phyloP scores from a whole-genome alignment of 2,888 invertebrate species.

The Perithous albicinctus region DNA sequence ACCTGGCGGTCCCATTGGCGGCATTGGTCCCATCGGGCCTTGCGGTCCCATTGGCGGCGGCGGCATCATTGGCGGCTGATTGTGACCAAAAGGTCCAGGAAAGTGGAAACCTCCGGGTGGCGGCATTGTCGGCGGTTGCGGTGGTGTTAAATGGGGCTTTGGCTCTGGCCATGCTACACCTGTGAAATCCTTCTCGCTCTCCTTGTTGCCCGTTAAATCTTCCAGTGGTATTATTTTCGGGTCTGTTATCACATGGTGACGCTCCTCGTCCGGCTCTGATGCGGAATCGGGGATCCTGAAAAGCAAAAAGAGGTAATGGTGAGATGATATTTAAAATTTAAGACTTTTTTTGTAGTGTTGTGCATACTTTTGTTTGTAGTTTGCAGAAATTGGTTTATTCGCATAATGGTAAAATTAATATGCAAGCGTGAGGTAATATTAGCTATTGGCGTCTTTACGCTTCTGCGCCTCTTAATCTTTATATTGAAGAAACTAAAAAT shows the following conservation, averaged over 20 bases:
- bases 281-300: constrained; percentile 93
- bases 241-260: constrained; percentile 90
- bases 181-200: constrained; percentile 92
- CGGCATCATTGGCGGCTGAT: constrained; percentile 76
- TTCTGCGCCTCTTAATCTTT: too few relatives aligned
- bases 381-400: too few relatives aligned
- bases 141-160: constrained; percentile 88
- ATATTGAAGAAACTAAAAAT: too few relatives aligned
- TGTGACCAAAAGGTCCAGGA: constrained; percentile 82
- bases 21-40: constrained; percentile 70
- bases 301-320: background rate
- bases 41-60: constrained; percentile 67
- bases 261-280: constrained; percentile 94
- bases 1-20: constrained; percentile 66
- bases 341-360: background rate
- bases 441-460: too few relatives aligned
- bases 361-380: too few relatives aligned
- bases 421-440: too few relatives aligned
- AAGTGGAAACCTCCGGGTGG: constrained; percentile 75
- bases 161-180: constrained; percentile 94
- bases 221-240: constrained; percentile 95
- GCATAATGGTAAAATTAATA: too few relatives aligned
- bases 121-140: constrained; percentile 71
- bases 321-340: background rate
- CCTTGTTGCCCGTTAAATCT: constrained; percentile 93